Evolutionary conservation across 2,888 invertebrate species (phyloP).

Genomic region (Caenorhabditis macrosperma): DNA sequence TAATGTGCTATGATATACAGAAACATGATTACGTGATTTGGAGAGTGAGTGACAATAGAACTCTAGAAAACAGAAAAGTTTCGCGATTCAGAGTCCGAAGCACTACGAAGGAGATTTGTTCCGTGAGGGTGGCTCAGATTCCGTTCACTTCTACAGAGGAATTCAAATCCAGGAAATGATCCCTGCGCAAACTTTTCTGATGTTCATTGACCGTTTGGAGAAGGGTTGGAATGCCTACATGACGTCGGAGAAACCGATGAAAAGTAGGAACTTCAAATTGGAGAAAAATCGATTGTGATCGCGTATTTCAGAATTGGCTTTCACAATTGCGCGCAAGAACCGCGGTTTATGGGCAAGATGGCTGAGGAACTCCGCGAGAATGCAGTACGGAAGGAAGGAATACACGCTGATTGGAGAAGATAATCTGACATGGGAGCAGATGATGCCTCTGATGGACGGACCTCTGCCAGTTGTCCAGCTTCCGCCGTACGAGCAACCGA

Average conservation of each 20-base stretch:
- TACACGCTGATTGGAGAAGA: slow-evolving; percentile 6
- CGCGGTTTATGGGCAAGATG: slow-evolving; percentile 30
- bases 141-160: slow-evolving; percentile 18
- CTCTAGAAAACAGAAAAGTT: background rate
- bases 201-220: slow-evolving; percentile 37
- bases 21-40: slow-evolving; percentile 16
- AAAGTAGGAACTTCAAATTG: too few species aligned
- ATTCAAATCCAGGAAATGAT: slow-evolving; percentile 56
- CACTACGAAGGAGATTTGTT: slow-evolving; percentile 45
- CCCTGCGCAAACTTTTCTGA: slow-evolving; percentile 41
- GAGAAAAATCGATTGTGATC: background rate
- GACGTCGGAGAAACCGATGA: slow-evolving; percentile 8
- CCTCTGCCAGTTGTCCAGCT: slow-evolving; percentile 14
- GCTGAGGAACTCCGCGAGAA: slow-evolving; percentile 26
- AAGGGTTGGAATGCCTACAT: slow-evolving; percentile 53
- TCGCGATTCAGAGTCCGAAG: slow-evolving; percentile 30
- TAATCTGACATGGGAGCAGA: slow-evolving; percentile 7
- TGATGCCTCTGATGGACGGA: background rate
- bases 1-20: slow-evolving; percentile 33
- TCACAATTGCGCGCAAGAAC: slow-evolving; percentile 13
- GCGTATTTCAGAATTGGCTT: slow-evolving; percentile 21
- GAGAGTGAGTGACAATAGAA: slow-evolving; percentile 5
- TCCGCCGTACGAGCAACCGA: slow-evolving; percentile 15
- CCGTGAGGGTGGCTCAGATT: slow-evolving; percentile 13
- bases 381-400: slow-evolving; percentile 40